These are phyloP conservation scores for Saturnia pavonia DNA, from an alignment of 2,888 invertebrate genomes.

Conservation along the genomic window DNA sequence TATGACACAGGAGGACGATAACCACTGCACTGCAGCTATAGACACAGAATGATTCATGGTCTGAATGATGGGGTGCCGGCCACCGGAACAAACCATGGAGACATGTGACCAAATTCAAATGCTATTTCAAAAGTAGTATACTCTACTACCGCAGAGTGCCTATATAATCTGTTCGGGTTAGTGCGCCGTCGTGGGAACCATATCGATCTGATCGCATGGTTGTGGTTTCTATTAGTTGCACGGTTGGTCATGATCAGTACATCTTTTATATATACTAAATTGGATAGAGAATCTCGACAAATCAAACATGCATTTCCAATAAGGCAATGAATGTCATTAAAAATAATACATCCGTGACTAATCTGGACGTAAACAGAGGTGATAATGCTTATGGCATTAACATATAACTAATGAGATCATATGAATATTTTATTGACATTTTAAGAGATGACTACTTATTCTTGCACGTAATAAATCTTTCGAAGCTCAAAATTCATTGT, in stretches of 20 bases:
- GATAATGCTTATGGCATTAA: not conserved
- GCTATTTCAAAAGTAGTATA: slow-evolving; percentile 37
- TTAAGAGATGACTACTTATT: not conserved
- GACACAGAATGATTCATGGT: slow-evolving; percentile 51
- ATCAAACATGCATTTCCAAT: not conserved
- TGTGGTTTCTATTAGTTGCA: slow-evolving; percentile 56
- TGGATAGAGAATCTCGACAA: slow-evolving; percentile 21
- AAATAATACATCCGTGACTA: not conserved
- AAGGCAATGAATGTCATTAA: slow-evolving; percentile 6
- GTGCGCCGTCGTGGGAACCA: slow-evolving; percentile 67
- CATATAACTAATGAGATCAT: slow-evolving; percentile 4
- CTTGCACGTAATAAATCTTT: not conserved
- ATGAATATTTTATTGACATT: not conserved
- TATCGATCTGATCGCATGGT: slow-evolving; percentile 68
- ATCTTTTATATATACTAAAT: slow-evolving; percentile 31
- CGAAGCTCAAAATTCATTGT: not conserved
- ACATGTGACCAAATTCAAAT: slow-evolving; percentile 51
- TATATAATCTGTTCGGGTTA: slow-evolving; percentile 55
- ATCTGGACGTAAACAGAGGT: not conserved
- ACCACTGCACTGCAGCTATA: slow-evolving; percentile 45
- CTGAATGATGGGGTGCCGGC: slow-evolving; percentile 53
- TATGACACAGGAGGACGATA: slow-evolving; percentile 29
- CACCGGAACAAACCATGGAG: slow-evolving; percentile 53
- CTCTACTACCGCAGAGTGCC: slow-evolving; percentile 34
- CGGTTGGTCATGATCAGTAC: slow-evolving; percentile 43